Evolutionary conservation across 2,888 invertebrate species (phyloP).

Genomic region (Melinaea marsaeus): DNA sequence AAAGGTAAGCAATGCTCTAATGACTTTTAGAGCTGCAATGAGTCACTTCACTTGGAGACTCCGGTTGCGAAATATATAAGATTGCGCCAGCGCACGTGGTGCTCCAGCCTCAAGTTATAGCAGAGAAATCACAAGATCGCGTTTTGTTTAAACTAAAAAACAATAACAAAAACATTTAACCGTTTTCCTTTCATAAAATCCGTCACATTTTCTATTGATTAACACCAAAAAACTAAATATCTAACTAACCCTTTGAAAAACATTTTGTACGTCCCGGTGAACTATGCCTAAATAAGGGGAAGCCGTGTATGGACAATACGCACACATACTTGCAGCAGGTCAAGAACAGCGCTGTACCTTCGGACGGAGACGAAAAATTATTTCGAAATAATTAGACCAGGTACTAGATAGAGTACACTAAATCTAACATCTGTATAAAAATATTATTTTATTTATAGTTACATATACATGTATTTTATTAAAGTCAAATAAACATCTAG

Average conservation of each 20-base stretch:
- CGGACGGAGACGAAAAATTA: constrained; percentile 11
- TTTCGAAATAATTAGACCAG: constrained; percentile 11
- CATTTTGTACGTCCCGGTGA: constrained; percentile 35
- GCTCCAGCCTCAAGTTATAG: constrained; percentile 20
- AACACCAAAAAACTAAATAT: too few species aligned
- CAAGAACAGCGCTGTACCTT: constrained; percentile 24
- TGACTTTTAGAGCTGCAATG: constrained; percentile 11
- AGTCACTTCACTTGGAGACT: constrained; percentile 8
- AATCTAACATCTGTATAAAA: too few species aligned
- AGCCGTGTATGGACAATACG: constrained; percentile 44
- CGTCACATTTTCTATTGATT: background rate
- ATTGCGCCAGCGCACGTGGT: constrained; percentile 18
- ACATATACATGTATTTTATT: too few species aligned
- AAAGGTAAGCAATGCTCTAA: constrained; percentile 22
- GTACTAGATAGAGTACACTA: background rate
- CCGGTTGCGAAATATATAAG: constrained; percentile 15
- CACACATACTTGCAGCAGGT: constrained; percentile 43
- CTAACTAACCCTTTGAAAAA: too few species aligned
- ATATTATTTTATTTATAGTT: too few species aligned
- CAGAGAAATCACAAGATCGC: background rate
- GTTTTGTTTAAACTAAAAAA: background rate
- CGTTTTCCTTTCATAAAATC: constrained; percentile 7
- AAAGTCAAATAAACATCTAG: too few species aligned
- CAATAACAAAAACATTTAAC: background rate
- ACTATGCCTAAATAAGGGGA: constrained; percentile 47